phyloP scores from a whole-genome alignment of 2,797 vertebrate species.

The Enteromius thamalakanensis region DNA sequence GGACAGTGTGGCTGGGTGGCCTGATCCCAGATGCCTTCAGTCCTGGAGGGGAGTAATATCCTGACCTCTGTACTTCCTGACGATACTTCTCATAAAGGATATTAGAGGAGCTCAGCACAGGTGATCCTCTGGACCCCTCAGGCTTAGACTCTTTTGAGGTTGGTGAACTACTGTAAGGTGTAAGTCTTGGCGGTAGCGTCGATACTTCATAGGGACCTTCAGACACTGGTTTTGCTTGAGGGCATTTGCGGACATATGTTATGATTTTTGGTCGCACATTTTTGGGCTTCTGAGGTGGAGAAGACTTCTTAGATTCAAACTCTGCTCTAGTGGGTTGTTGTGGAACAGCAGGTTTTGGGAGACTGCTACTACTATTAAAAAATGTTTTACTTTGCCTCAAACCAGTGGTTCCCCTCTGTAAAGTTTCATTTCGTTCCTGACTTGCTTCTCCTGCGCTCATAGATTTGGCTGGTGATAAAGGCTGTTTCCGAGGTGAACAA shows the following conservation, averaged over 20 bases:
- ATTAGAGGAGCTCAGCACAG: conserved; percentile 72
- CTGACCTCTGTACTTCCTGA: conserved; percentile 86
- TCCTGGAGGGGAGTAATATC: conserved; percentile 79
- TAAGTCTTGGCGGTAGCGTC: conserved; percentile 70
- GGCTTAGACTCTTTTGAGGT: conserved; percentile 64
- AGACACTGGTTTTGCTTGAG: conserved; percentile 77
- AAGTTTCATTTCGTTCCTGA: conserved; percentile 65
- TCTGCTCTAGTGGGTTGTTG: conserved; percentile 73
- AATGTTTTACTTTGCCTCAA: conserved; percentile 79
- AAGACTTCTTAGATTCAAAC: conserved; percentile 70
- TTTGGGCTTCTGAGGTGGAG: conserved; percentile 84
- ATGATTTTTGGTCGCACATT: conserved; percentile 95
- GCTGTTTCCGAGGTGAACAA: conserved; percentile 72
- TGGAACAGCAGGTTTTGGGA: conserved; percentile 83
- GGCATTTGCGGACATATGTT: conserved; percentile 89
- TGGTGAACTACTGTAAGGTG: conserved; percentile 73
- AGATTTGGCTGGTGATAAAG: conserved; percentile 72
- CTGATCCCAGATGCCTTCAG: conserved; percentile 80
- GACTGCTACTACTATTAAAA: conserved; percentile 71
- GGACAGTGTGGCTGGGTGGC: conserved; percentile 72
- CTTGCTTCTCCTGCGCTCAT: conserved; percentile 70
- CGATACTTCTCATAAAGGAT: conserved; percentile 86
- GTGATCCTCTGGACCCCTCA: conserved; percentile 72
- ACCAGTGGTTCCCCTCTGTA: conserved; percentile 70
- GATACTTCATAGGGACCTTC: conserved; percentile 68